These are phyloP conservation scores for Limnodromus scolopaceus DNA, from an alignment of 2,797 vertebrate species.

Conservation along the genomic window DNA sequence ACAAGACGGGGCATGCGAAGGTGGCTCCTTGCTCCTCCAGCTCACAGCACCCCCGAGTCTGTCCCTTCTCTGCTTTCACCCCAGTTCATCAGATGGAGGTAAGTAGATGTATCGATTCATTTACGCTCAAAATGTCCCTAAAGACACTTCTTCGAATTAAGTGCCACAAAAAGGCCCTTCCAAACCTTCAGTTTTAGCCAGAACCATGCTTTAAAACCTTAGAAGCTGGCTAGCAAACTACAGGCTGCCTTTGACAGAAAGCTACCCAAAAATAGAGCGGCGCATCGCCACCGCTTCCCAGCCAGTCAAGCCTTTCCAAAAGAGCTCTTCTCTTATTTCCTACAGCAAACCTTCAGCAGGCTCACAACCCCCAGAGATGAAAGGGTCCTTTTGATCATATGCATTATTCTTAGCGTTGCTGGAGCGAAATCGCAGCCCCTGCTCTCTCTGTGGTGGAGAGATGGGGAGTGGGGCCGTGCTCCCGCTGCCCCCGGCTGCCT, in stretches of 20 bases:
- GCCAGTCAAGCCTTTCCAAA: background rate
- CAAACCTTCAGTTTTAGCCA: background rate
- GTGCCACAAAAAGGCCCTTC: background rate
- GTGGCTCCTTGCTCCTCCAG: background rate
- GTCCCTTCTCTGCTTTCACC: background rate
- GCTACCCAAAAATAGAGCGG: background rate
- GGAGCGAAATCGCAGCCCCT: background rate
- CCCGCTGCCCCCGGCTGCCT: fast-evolving
- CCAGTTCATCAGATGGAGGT: fast-evolving
- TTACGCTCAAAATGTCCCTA: background rate
- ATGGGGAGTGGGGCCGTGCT: fast-evolving
- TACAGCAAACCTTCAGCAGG: background rate
- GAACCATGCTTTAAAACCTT: background rate
- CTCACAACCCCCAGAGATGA: background rate
- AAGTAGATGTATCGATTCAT: background rate
- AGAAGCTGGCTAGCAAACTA: background rate
- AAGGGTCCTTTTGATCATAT: background rate
- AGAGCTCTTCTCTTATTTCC: background rate
- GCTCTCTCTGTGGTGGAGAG: background rate
- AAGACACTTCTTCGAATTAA: background rate
- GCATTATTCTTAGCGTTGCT: background rate
- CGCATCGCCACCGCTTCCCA: background rate
- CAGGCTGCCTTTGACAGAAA: background rate
- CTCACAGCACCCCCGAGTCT: background rate
- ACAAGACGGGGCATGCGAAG: fast-evolving